phyloP scores from a whole-genome alignment of 2,888 invertebrate genomes.

The Nudaria mundana region DNA sequence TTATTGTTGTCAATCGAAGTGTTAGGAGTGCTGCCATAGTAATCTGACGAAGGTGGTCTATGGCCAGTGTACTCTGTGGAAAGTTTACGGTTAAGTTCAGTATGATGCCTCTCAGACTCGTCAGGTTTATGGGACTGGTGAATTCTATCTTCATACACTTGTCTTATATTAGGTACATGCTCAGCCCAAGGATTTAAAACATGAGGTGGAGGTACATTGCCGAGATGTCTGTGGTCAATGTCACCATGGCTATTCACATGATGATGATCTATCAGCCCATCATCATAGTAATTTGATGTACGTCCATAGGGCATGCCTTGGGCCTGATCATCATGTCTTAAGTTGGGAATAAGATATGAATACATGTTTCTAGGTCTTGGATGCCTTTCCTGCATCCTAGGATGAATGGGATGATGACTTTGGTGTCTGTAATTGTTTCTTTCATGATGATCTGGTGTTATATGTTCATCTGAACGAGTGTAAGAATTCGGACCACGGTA shows the following conservation, averaged over 20 bases:
- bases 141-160: constrained; percentile 42
- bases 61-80: constrained; percentile 57
- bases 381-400: constrained; percentile 38
- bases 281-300: constrained; percentile 31
- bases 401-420: constrained; percentile 32
- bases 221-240: constrained; percentile 52
- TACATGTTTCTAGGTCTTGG: constrained; percentile 33
- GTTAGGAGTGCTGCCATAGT: constrained; percentile 58
- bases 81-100: constrained; percentile 42
- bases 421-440: constrained; percentile 44
- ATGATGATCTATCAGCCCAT: constrained; percentile 25
- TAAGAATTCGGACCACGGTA: constrained; percentile 38
- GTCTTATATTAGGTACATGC: constrained; percentile 31
- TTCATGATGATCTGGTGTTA: constrained; percentile 39
- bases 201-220: constrained; percentile 19
- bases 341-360: constrained; percentile 31
- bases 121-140: constrained; percentile 38
- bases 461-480: constrained; percentile 32
- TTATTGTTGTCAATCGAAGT: constrained; percentile 57
- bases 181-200: constrained; percentile 43
- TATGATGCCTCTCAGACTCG: constrained; percentile 21
- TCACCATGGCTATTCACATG: constrained; percentile 64
- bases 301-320: constrained; percentile 27
- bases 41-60: constrained; percentile 71
- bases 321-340: constrained; percentile 34